A percentile compares a stretch with the other conserved stretches of the same genome.
These are phyloP conservation scores for Eretmocerus hayati DNA, from an alignment of 2,888 invertebrate genomes.

Conservation along the genomic window DNA sequence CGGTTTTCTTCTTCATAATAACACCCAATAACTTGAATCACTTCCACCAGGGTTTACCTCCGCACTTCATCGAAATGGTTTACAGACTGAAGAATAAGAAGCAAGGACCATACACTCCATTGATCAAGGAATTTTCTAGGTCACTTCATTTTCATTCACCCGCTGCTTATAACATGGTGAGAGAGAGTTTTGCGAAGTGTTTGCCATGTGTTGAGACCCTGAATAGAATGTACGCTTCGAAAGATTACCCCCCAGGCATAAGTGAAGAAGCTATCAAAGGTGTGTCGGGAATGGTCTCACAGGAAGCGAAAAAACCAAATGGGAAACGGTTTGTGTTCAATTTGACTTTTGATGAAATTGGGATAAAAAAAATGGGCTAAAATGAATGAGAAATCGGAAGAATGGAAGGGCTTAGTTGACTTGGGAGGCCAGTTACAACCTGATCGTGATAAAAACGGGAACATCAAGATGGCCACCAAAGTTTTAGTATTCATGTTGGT, in stretches of 20 bases:
- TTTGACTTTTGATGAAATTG: slow-evolving; percentile 16
- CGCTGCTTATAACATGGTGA: background rate
- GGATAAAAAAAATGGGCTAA: background rate
- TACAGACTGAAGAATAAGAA: slow-evolving; percentile 8
- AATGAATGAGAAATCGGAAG: background rate
- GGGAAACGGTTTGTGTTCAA: slow-evolving; percentile 8
- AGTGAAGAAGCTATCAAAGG: background rate
- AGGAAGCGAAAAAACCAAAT: background rate
- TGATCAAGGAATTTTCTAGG: background rate
- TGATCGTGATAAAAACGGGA: background rate
- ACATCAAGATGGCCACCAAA: background rate
- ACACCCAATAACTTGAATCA: too few relatives aligned
- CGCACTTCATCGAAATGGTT: slow-evolving; percentile 7
- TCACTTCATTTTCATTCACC: slow-evolving; percentile 2
- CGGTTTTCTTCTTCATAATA: too few relatives aligned
- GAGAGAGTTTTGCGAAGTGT: slow-evolving; percentile 9
- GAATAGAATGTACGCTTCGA: background rate
- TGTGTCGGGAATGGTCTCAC: background rate
- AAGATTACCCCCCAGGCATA: background rate
- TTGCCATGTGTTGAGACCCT: slow-evolving; percentile 13
- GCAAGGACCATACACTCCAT: background rate
- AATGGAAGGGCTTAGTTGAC: slow-evolving; percentile 1
- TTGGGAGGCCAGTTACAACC: background rate
- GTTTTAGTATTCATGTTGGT: background rate
- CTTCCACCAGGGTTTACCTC: too few relatives aligned